Percentiles rank a stretch among this genome's conserved stretches.
phyloP scores from a whole-genome alignment of 23 tunicate genomes.

The Ciona savignyi region DNA sequence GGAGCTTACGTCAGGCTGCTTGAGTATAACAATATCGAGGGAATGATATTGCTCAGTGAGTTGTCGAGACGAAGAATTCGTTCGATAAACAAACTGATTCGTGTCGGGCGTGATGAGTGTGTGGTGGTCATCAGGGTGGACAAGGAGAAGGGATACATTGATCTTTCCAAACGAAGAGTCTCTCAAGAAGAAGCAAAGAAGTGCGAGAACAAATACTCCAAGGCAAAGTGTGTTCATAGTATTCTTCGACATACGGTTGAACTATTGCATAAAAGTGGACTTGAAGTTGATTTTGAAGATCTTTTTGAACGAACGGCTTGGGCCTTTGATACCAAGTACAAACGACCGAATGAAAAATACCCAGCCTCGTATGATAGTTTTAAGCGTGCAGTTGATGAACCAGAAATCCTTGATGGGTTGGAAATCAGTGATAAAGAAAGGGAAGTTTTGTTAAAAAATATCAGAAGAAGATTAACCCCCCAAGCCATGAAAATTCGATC shows the following conservation, averaged over 20 bases:
- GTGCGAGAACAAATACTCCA: conserved; percentile 93
- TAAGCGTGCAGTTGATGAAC: conserved; percentile 83
- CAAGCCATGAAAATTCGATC: conserved; percentile 96
- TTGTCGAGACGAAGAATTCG: conserved; percentile 96
- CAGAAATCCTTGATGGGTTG: conserved; percentile 69
- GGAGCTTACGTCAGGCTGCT: conserved; percentile 94
- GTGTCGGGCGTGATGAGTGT: conserved; percentile 98
- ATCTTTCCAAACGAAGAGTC: conserved; percentile 90
- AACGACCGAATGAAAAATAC: conserved; percentile 67
- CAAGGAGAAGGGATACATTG: conserved; percentile 97
- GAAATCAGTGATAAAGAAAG: conserved; percentile 41
- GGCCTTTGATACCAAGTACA: conserved; percentile 69
- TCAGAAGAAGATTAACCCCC: conserved; percentile 86
- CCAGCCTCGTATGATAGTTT: conserved; percentile 86
- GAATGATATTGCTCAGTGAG: conserved; percentile 95
- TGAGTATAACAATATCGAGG: conserved; percentile 94
- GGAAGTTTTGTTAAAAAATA: conserved; percentile 62
- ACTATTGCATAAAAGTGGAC: conserved; percentile 41
- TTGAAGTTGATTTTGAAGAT: conserved; percentile 87
- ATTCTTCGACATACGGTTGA: conserved; percentile 93
- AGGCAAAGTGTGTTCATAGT: conserved; percentile 95
- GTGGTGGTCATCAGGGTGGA: conserved; percentile 97
- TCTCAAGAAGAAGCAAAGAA: conserved; percentile 91
- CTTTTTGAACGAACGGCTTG: conserved; percentile 86
- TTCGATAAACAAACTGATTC: conserved; percentile 91